Evolutionary conservation across 1,140 invertebrate genomes (phyloP), one percentile per base, ranked within the genome.

Genomic region (Leucophenga varia): DNA sequence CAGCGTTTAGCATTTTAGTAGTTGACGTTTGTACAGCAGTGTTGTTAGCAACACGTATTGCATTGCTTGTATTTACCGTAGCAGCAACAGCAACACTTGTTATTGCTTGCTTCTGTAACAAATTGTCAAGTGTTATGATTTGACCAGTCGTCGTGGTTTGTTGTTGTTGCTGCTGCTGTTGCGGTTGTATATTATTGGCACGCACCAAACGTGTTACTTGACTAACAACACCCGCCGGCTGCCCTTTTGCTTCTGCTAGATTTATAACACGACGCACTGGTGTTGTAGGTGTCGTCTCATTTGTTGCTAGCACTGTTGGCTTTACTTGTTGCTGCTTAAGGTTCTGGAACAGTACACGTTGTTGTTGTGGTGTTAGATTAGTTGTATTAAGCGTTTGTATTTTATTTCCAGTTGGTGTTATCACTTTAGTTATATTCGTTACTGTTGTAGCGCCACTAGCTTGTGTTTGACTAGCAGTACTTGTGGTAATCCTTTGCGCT

Each of bases 51-150:
- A 77, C 70, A 41, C 75, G 54, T 19, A 79, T 52, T 19, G n/a
- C n/a, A n/a, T n/a, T n/a, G n/a, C n/a, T n/a, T n/a, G n/a, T n/a
- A n/a, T n/a, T n/a, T n/a, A n/a, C n/a, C n/a, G n/a, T n/a, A n/a
- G n/a, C n/a, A n/a, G n/a, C n/a, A n/a, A n/a, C n/a, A n/a, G n/a
- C n/a, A n/a, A n/a, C n/a, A n/a, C n/a, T n/a, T n/a, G 77, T 75
- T 43, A 74, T 69, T 44, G 73, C 74, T 46, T 82, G 81, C 53
- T 86, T 84, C 3, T 83, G 80, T 4, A 86, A 54, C 12, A 86
- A 56, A 74, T 79, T 84, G 58, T 86, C 85, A n/a, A 87, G 79
- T 0, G 84, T 84, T 8, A 87, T 83, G 3, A 86, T 77, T 47
- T 86, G 84, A 1, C 81, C 82, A 2, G 80, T 76, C 2, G 79